Evolutionary conservation across 2,888 invertebrate genomes (phyloP).

Genomic region (Schizotus pectinicornis): DNA sequence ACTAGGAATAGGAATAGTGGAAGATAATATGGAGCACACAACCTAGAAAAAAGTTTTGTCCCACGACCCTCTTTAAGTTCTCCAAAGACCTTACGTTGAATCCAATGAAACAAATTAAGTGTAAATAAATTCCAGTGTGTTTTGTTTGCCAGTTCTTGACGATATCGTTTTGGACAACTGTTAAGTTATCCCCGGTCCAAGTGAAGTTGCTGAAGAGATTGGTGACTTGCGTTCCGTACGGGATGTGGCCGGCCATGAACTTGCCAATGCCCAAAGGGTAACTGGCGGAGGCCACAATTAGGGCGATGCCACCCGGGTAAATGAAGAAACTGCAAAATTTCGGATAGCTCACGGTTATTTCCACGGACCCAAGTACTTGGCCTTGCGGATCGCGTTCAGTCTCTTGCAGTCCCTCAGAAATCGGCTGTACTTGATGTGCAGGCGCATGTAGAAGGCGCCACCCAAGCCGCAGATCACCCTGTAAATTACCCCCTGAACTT

Average conservation of each 20-base stretch:
- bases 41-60: conserved; percentile 66
- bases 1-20: conserved; percentile 95
- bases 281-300: conserved; percentile 80
- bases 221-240: conserved; percentile 63
- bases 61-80: background rate
- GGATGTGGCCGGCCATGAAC: conserved; percentile 59
- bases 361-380: conserved; percentile 72
- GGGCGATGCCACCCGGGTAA: conserved; percentile 88
- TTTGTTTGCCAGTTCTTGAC: conserved; percentile 88
- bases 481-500: too few relatives aligned
- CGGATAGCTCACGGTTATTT: background rate
- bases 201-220: conserved; percentile 94
- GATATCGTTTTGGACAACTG: conserved; percentile 82
- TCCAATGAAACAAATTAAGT: conserved; percentile 80
- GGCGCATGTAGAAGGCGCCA: conserved; percentile 87
- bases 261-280: conserved; percentile 88
- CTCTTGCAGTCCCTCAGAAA: conserved; percentile 38
- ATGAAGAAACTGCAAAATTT: conserved; percentile 65
- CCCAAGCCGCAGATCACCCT: conserved; percentile 84
- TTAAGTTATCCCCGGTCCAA: conserved; percentile 82
- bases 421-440: conserved; percentile 69
- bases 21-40: conserved; percentile 85
- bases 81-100: conserved; percentile 77
- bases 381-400: conserved; percentile 78
- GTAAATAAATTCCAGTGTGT: conserved; percentile 83